Evolutionary conservation across 2,888 invertebrate species (phyloP).

Genomic region (Drosophila hawaiiensis): DNA sequence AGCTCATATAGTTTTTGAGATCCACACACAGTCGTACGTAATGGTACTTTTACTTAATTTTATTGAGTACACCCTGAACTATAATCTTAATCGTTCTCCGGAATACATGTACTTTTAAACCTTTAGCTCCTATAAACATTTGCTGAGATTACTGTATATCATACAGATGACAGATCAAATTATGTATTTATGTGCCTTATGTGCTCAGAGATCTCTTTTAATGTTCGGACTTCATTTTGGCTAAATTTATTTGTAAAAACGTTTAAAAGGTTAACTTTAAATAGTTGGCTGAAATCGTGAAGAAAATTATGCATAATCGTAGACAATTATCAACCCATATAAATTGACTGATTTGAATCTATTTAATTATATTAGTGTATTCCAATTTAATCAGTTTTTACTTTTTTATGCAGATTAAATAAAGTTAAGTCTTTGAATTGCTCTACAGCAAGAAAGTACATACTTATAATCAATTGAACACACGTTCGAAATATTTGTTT

Average conservation of each 20-base stretch:
- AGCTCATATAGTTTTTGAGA: neutral
- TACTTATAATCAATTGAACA: neutral
- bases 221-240: neutral
- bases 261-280: neutral
- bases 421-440: neutral
- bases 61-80: neutral
- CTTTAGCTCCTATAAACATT: neutral
- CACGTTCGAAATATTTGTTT: neutral
- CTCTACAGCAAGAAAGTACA: neutral
- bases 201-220: neutral
- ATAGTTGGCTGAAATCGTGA: too few species aligned
- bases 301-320: neutral
- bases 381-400: neutral
- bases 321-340: conserved; percentile 1
- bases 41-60: neutral
- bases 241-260: neutral
- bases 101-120: neutral
- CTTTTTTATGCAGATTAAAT: neutral
- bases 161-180: neutral
- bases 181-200: neutral
- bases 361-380: conserved; percentile 8
- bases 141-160: neutral
- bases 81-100: neutral
- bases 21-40: too few species aligned
- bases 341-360: conserved; percentile 18